Conservation (phyloP, 2,888 invertebrate genomes). For the Diarsia brunnea region DNA sequence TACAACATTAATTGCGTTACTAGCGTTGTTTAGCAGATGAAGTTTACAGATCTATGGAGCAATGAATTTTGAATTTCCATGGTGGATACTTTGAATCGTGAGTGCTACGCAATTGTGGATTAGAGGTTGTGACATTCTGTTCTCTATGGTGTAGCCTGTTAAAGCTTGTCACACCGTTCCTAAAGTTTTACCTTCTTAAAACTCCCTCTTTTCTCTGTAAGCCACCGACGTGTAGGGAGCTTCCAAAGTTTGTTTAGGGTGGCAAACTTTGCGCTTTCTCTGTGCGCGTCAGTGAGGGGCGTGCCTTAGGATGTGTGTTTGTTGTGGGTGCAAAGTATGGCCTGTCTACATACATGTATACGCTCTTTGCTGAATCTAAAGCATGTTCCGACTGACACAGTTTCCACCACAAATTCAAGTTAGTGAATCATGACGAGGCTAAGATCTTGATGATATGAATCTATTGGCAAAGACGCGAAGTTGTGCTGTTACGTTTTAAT, state of each 20-base stretch:
- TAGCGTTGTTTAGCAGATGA: neutral
- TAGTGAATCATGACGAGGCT: constrained; percentile 4
- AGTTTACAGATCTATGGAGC: neutral
- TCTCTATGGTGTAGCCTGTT: neutral
- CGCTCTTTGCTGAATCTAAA: constrained; percentile 8
- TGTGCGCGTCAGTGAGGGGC: constrained; percentile 21
- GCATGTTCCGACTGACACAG: constrained; percentile 20
- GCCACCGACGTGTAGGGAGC: constrained; percentile 12
- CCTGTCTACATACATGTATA: constrained; percentile 10
- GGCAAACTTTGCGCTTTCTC: constrained; percentile 45
- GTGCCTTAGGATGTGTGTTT: constrained; percentile 32
- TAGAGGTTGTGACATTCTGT: neutral
- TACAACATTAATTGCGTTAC: neutral
- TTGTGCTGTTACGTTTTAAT: neutral
- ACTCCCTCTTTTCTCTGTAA: constrained; percentile 1
- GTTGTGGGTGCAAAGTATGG: constrained; percentile 18
- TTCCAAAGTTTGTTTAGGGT: constrained; percentile 47
- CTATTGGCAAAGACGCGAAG: neutral
- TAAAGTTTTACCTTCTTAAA: neutral
- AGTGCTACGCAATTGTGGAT: neutral
- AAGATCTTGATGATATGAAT: constrained; percentile 15
- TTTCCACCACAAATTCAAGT: constrained; percentile 17
- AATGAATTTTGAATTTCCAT: neutral
- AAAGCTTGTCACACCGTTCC: neutral
- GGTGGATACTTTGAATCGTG: neutral